Evolutionary conservation across 2,113 vertebrate genomes (phyloP).

Genomic region (Rana temporaria): DNA sequence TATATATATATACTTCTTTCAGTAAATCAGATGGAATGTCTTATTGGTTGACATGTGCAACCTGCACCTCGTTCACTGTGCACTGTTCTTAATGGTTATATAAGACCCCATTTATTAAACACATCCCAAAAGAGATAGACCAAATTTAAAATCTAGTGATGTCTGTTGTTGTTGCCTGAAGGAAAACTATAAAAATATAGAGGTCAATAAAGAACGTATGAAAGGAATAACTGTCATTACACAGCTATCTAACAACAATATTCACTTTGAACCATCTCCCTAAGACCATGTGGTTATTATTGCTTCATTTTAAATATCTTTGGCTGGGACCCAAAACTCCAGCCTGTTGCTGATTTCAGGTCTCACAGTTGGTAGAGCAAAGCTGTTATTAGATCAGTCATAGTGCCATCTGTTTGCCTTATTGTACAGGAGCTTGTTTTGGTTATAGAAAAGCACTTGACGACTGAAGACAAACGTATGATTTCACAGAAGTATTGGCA

Average conservation of each 20-base stretch:
- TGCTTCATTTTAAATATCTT: conserved; percentile 33
- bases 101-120: background rate
- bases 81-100: too few relatives aligned
- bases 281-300: conserved; percentile 29
- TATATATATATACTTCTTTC: too few relatives aligned
- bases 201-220: background rate
- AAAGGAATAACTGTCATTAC: conserved; percentile 5
- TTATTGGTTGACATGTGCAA: too few relatives aligned
- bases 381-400: conserved; percentile 37
- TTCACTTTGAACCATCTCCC: conserved; percentile 22
- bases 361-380: conserved; percentile 48
- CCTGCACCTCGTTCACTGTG: too few relatives aligned
- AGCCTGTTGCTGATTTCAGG: conserved; percentile 38
- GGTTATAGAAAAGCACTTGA: conserved; percentile 9
- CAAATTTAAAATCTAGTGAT: background rate
- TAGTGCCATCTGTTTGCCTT: conserved; percentile 40
- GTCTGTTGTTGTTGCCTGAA: background rate
- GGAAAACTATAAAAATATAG: background rate
- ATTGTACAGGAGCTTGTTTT: conserved; percentile 25
- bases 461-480: conserved; percentile 30
- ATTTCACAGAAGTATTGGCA: background rate
- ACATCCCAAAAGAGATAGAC: background rate
- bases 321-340: conserved; percentile 28
- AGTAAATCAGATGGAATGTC: too few relatives aligned
- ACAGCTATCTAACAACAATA: conserved; percentile 19